phyloP scores from a whole-genome alignment of 2,797 vertebrate genomes.

The Allobates femoralis region DNA sequence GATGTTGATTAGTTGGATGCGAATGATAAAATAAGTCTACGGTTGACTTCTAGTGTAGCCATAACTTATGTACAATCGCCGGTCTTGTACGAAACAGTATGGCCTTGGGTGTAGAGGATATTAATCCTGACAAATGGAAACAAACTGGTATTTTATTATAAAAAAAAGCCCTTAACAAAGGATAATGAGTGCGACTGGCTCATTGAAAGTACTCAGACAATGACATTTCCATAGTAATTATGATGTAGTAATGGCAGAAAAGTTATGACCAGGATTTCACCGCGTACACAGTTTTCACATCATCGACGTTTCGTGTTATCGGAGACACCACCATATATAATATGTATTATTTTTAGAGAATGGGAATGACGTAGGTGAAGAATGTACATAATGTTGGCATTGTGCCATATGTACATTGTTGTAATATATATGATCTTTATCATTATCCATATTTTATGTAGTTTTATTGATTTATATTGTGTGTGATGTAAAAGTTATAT shows the following conservation, averaged over 20 bases:
- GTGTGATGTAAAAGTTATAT: not conserved
- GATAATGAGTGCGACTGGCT: not conserved
- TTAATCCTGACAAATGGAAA: conserved; percentile 41
- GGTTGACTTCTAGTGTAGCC: conserved; percentile 27
- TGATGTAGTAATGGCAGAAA: not conserved
- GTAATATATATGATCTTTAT: not conserved
- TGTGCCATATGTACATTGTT: not conserved
- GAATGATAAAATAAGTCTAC: conserved; percentile 43
- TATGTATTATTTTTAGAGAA: not conserved
- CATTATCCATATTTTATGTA: not conserved
- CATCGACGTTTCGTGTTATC: not conserved
- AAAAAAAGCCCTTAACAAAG: conserved; percentile 17
- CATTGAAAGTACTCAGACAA: conserved; percentile 27
- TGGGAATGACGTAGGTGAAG: not conserved
- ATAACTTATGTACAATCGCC: conserved; percentile 47
- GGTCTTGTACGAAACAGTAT: conserved; percentile 10
- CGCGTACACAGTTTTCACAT: not conserved
- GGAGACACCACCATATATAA: not conserved
- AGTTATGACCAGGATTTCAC: not conserved
- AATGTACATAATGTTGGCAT: not conserved
- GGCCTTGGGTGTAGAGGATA: conserved; percentile 29
- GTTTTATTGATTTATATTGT: not conserved
- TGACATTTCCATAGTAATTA: conserved; percentile 23
- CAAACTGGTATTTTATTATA: conserved; percentile 40
- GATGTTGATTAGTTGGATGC: conserved; percentile 57